Conservation (phyloP, 2,113 vertebrate species). For the Scalopus aquaticus region DNA sequence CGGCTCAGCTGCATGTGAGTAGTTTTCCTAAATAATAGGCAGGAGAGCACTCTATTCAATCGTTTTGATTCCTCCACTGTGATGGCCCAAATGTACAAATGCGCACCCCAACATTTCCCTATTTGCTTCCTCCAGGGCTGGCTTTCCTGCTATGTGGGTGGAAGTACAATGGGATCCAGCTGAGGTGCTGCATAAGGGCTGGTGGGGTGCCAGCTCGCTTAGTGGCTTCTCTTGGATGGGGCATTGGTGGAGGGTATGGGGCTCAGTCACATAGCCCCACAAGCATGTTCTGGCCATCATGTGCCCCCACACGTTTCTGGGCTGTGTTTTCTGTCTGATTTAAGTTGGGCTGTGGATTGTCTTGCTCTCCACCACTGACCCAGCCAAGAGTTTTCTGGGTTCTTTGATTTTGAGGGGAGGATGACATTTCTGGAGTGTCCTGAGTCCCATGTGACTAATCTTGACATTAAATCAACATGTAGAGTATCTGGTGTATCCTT, state of each 20-base stretch:
- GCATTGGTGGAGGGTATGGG: neutral
- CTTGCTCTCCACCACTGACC: neutral
- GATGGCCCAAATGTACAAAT: neutral
- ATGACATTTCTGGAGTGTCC: neutral
- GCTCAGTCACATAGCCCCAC: neutral
- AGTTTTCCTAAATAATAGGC: too few relatives aligned
- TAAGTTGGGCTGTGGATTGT: neutral
- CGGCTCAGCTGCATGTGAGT: neutral
- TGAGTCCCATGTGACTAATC: neutral
- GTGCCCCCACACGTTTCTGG: rapidly evolving
- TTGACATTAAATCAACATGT: neutral
- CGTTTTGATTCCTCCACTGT: neutral
- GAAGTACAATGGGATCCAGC: conserved; percentile 1
- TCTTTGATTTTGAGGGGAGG: neutral
- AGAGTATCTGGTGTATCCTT: neutral
- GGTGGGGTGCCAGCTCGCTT: conserved; percentile 55
- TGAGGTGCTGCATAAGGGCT: conserved; percentile 28
- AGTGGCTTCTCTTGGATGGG: conserved; percentile 52
- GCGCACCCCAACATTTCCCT: neutral
- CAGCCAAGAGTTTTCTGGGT: neutral
- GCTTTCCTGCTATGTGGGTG: neutral
- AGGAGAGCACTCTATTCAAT: neutral
- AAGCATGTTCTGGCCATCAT: neutral
- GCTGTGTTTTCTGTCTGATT: neutral
- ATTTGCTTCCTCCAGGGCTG: neutral